phyloP scores from a whole-genome alignment of 2,888 invertebrate species.

The Holacanthella duospinosa region DNA sequence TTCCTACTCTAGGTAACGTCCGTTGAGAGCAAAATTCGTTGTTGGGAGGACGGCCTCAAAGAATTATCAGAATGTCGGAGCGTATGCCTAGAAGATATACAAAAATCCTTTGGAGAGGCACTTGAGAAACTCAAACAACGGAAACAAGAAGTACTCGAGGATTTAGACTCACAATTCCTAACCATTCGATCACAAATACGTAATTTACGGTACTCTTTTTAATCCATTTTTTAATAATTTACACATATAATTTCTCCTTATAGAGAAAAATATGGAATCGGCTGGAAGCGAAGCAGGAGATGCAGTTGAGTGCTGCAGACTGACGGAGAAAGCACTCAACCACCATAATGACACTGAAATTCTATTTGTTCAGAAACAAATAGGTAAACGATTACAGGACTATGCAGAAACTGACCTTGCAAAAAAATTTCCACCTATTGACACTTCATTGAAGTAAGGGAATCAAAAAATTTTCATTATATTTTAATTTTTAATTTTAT shows the following conservation, averaged over 20 bases:
- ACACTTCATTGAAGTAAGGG: conserved; percentile 34
- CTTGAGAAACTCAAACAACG: conserved; percentile 33
- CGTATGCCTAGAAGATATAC: too few species aligned
- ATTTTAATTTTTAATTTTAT: background rate
- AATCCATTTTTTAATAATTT: background rate
- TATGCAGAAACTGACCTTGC: conserved; percentile 38
- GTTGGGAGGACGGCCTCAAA: too few species aligned
- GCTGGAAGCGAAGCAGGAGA: too few species aligned
- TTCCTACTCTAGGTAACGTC: too few species aligned
- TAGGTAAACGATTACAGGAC: conserved; percentile 43
- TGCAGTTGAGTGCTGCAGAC: conserved; percentile 43
- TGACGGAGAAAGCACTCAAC: conserved; percentile 45
- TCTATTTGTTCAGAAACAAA: conserved; percentile 45
- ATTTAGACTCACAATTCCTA: conserved; percentile 28
- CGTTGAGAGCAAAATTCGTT: too few species aligned
- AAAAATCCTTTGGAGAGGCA: too few species aligned
- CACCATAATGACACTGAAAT: conserved; percentile 45
- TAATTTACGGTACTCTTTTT: conserved; percentile 16
- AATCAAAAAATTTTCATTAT: background rate
- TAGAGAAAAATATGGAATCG: conserved; percentile 40
- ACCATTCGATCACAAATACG: conserved; percentile 33
- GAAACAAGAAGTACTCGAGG: conserved; percentile 27
- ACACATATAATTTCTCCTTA: conserved; percentile 25
- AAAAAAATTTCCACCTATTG: conserved; percentile 20
- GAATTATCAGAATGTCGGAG: too few species aligned